A percentile compares a stretch with the other conserved stretches of the same genome.
Conservation (phyloP, 64 coral and sea anemone genomes). For the Anthopleura sola region DNA sequence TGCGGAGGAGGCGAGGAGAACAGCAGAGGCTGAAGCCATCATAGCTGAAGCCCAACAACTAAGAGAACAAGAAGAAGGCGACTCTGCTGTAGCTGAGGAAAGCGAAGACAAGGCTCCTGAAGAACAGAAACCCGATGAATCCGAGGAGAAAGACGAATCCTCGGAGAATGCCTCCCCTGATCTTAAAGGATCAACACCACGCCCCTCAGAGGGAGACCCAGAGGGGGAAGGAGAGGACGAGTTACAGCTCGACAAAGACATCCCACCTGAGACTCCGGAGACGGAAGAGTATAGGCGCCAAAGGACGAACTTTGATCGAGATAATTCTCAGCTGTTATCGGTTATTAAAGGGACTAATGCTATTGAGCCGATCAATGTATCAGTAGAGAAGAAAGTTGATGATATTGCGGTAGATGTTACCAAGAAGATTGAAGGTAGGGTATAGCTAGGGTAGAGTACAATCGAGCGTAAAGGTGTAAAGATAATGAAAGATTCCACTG, state of each 20-base stretch:
- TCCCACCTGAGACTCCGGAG: constrained; percentile 62
- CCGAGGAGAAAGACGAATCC: background rate
- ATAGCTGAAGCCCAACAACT: constrained; percentile 38
- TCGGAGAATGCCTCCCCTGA: constrained; percentile 25
- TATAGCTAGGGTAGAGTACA: no score
- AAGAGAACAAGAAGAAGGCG: constrained; percentile 34
- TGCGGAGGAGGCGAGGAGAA: constrained; percentile 65
- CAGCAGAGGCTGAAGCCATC: constrained; percentile 51
- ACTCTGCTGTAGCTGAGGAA: constrained; percentile 28
- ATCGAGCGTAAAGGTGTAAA: background rate
- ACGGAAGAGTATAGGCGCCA: constrained; percentile 80
- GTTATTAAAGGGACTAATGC: constrained; percentile 85
- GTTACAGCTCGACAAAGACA: constrained; percentile 40
- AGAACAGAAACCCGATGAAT: constrained; percentile 7
- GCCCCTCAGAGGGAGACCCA: constrained; percentile 48
- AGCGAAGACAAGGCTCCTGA: background rate
- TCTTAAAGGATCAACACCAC: constrained; percentile 29
- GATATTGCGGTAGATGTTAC: constrained; percentile 44
- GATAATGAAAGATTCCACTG: background rate
- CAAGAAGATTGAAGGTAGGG: constrained; percentile 67
- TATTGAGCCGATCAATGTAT: constrained; percentile 64
- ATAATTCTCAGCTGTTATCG: constrained; percentile 68
- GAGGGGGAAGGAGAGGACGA: constrained; percentile 21
- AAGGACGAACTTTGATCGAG: constrained; percentile 53
- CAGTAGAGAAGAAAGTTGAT: constrained; percentile 50